Conservation (phyloP, 2,888 invertebrate species). For the Troilus luridus region DNA sequence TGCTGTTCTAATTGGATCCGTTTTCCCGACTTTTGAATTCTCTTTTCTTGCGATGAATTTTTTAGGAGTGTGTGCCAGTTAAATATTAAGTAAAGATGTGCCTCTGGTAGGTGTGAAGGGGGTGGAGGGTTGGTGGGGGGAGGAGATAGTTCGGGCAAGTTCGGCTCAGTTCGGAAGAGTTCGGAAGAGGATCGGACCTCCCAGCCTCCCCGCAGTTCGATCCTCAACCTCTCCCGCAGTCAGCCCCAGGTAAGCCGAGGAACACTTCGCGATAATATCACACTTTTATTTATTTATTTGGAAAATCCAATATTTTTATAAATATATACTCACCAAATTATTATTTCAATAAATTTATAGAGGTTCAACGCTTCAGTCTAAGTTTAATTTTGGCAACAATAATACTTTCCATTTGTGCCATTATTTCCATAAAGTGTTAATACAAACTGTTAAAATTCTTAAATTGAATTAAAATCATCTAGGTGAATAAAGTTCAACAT, state of each 20-base stretch:
- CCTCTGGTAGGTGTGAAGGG: neutral
- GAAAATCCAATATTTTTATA: neutral
- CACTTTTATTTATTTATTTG: constrained; percentile 17
- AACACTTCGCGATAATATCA: constrained; percentile 18
- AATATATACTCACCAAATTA: neutral
- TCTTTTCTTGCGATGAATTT: neutral
- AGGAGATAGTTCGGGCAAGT: neutral
- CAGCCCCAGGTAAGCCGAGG: neutral
- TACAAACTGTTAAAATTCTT: neutral
- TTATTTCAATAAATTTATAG: neutral
- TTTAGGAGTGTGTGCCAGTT: neutral
- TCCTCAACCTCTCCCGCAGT: constrained; percentile 37
- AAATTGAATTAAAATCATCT: neutral
- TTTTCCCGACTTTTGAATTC: neutral
- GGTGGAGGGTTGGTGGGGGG: neutral
- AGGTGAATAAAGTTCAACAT: neutral
- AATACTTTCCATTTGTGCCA: neutral
- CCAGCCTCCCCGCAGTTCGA: constrained; percentile 36
- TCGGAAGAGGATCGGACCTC: neutral
- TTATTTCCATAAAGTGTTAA: neutral
- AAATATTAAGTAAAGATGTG: constrained; percentile 34
- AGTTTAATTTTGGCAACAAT: neutral
- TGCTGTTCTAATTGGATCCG: neutral
- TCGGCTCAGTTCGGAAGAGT: neutral
- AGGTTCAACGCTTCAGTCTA: too few relatives aligned